phyloP scores from a whole-genome alignment of 2,113 vertebrate species.

The Psephotus haematonotus region DNA sequence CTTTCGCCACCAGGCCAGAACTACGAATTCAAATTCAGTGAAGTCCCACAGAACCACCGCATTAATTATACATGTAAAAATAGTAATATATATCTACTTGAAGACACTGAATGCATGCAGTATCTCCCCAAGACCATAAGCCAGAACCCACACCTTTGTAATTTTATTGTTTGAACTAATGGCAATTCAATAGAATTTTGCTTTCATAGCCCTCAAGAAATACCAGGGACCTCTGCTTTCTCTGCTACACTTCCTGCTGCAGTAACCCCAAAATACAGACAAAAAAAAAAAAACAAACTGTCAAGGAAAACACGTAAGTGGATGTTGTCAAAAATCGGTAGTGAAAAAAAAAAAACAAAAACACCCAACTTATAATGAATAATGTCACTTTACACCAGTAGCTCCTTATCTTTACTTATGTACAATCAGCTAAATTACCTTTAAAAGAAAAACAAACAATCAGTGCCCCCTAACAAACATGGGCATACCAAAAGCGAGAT shows the following conservation, averaged over 20 bases:
- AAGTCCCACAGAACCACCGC: not conserved
- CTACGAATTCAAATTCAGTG: not conserved
- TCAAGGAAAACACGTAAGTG: not conserved
- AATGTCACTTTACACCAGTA: not conserved
- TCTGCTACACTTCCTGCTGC: not conserved
- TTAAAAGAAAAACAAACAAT: not conserved
- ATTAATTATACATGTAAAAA: not conserved
- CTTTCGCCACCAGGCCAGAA: not conserved
- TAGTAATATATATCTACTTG: not conserved
- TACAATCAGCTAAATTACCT: not conserved
- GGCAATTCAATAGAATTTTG: not conserved
- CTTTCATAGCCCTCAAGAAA: not conserved
- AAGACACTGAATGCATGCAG: not conserved
- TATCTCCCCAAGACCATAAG: not conserved
- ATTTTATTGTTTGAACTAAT: not conserved
- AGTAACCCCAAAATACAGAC: not conserved
- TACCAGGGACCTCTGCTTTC: not conserved
- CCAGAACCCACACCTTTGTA: not conserved
- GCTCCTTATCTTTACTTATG: not conserved
- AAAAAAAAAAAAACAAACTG: not conserved
- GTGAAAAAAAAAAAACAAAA: not conserved
- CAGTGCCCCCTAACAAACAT: accelerated
- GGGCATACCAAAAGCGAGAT: not conserved
- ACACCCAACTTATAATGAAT: not conserved
- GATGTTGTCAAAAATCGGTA: not conserved